Conservation (phyloP, 2,888 invertebrate genomes). For the Aphrophora alni region DNA sequence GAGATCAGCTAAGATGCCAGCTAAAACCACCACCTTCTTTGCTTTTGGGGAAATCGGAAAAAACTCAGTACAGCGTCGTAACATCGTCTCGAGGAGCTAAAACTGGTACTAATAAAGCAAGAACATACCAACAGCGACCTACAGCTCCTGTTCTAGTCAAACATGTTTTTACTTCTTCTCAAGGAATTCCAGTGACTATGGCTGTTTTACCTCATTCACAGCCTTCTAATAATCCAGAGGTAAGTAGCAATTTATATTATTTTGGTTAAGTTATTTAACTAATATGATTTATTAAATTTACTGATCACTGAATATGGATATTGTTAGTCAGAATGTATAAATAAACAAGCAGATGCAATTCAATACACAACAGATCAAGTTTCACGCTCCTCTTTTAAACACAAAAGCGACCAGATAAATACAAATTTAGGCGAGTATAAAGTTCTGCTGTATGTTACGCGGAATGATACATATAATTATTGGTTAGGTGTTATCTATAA, state of each 20-base stretch:
- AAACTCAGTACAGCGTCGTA: conserved; percentile 58
- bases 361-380: too few relatives aligned
- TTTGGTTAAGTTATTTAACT: not conserved
- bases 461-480: too few relatives aligned
- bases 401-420: too few relatives aligned
- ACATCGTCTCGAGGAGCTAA: conserved; percentile 56
- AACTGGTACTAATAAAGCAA: conserved; percentile 55
- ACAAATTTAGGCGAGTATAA: too few relatives aligned
- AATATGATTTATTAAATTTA: too few relatives aligned
- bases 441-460: too few relatives aligned
- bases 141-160: conserved; percentile 69
- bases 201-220: conserved; percentile 61
- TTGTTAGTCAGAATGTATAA: too few relatives aligned
- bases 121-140: conserved; percentile 62
- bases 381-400: too few relatives aligned
- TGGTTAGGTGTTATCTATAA: too few relatives aligned
- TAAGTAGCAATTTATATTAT: conserved; percentile 18
- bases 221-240: conserved; percentile 48
- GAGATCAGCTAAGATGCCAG: conserved; percentile 85
- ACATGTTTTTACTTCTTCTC: conserved; percentile 65
- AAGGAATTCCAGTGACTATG: conserved; percentile 65
- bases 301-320: too few relatives aligned
- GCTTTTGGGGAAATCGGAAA: conserved; percentile 54
- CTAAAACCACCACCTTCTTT: conserved; percentile 85
- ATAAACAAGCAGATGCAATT: too few relatives aligned